These are phyloP conservation scores for Heptranchias perlo DNA, from an alignment of 2,113 vertebrate species.

Conservation along the genomic window DNA sequence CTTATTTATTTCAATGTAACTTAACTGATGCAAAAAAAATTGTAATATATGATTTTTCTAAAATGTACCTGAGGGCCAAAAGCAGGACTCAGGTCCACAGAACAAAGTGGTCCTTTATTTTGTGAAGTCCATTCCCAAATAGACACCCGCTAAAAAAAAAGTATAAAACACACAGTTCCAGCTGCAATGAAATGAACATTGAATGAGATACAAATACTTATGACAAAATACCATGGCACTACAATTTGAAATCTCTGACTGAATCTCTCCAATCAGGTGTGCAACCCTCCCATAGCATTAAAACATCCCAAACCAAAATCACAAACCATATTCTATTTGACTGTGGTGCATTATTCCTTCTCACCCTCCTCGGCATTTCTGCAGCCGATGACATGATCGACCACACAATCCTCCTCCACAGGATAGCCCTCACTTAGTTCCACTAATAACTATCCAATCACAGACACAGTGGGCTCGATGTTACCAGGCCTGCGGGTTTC, in stretches of 20 bases:
- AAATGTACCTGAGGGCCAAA: constrained; percentile 70
- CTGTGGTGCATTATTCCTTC: not conserved
- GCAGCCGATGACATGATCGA: not conserved
- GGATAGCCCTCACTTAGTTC: not conserved
- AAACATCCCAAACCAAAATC: not conserved
- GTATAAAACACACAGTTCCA: not conserved
- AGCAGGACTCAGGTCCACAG: constrained; percentile 56
- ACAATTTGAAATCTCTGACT: not conserved
- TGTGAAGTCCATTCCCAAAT: constrained; percentile 84
- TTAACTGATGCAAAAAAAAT: constrained; percentile 38
- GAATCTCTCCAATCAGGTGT: not conserved
- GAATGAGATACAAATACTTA: not conserved
- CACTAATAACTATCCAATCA: not conserved
- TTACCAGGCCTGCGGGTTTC: no score
- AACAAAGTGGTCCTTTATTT: constrained; percentile 56
- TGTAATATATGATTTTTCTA: constrained; percentile 46
- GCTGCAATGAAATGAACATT: not conserved
- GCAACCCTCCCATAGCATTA: not conserved
- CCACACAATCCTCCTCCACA: not conserved
- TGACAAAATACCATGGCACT: not conserved
- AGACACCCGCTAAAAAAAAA: constrained; percentile 61
- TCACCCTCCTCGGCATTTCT: not conserved
- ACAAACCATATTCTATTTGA: not conserved
- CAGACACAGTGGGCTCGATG: not conserved
- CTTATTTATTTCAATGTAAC: not conserved